phyloP scores from a whole-genome alignment of 2,888 invertebrate species.

The Julus scanicus region DNA sequence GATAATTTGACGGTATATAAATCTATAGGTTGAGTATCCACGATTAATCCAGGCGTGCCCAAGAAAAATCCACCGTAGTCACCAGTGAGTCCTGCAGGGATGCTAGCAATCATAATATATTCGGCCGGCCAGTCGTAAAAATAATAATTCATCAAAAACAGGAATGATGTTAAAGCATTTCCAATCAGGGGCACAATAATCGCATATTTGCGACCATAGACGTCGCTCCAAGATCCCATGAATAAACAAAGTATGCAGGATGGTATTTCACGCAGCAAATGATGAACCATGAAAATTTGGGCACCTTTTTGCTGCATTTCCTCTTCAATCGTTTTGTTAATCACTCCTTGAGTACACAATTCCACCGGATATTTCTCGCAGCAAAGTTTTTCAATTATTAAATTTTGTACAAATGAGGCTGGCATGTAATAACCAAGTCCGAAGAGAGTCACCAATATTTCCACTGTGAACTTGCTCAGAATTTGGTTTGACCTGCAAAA shows the following conservation, averaged over 20 bases:
- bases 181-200: background rate
- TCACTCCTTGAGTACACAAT: background rate
- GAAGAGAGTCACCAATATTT: conserved; percentile 35
- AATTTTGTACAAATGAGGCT: conserved; percentile 37
- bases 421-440: conserved; percentile 30
- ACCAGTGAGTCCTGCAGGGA: background rate
- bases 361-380: background rate
- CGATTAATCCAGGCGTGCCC: conserved; percentile 2
- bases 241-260: background rate
- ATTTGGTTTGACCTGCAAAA: background rate
- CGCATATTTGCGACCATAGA: background rate
- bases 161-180: background rate
- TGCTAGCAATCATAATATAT: background rate
- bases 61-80: conserved; percentile 17
- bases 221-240: conserved; percentile 49
- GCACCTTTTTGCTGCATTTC: conserved; percentile 25
- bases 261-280: conserved; percentile 9
- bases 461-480: background rate
- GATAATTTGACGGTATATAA: conserved; percentile 32
- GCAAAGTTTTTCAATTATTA: conserved; percentile 48
- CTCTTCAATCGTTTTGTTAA: conserved; percentile 41
- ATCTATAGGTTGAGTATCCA: conserved; percentile 6
- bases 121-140: background rate
- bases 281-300: conserved; percentile 38
- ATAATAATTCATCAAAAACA: background rate